Evolutionary conservation across 1,140 invertebrate species (phyloP).

Genomic region (Oryctes rhinoceros): DNA sequence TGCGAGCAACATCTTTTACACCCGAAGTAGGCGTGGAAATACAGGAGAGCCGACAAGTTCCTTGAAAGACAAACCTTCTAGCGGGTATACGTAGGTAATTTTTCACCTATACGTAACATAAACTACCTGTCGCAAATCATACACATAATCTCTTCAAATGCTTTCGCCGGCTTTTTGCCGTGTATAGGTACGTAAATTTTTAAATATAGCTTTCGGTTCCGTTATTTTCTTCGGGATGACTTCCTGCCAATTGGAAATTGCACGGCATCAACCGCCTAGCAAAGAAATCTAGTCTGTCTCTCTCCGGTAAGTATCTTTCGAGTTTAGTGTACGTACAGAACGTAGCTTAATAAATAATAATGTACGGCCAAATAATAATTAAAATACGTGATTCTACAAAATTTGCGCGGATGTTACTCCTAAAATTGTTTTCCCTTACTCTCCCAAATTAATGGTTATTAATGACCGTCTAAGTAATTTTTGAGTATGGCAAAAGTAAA

Average conservation of each 20-base stretch:
- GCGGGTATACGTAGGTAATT: constrained; percentile 1
- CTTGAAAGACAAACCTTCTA: neutral
- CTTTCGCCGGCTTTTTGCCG: neutral
- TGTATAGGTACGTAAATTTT: neutral
- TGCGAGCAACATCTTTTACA: neutral
- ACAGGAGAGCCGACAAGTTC: neutral
- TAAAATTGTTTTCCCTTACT: no score
- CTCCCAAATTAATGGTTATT: no score
- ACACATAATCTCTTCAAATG: constrained; percentile 22
- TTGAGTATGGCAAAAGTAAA: no score
- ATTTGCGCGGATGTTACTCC: no score
- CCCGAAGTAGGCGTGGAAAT: neutral
- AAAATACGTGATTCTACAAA: no score
- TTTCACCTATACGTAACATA: neutral
- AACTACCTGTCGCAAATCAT: constrained; percentile 18
- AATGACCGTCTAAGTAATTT: no score
- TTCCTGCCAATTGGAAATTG: constrained; percentile 19
- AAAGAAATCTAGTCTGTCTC: neutral
- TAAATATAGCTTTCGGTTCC: constrained; percentile 31
- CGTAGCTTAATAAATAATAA: neutral
- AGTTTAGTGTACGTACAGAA: constrained; percentile 7
- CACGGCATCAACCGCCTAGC: neutral
- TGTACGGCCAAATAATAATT: no score
- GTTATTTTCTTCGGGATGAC: constrained; percentile 17
- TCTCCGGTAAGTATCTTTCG: constrained; percentile 12